These are phyloP conservation scores for Polymixis flavicincta DNA, from an alignment of 2,888 invertebrate species.

Conservation along the genomic window DNA sequence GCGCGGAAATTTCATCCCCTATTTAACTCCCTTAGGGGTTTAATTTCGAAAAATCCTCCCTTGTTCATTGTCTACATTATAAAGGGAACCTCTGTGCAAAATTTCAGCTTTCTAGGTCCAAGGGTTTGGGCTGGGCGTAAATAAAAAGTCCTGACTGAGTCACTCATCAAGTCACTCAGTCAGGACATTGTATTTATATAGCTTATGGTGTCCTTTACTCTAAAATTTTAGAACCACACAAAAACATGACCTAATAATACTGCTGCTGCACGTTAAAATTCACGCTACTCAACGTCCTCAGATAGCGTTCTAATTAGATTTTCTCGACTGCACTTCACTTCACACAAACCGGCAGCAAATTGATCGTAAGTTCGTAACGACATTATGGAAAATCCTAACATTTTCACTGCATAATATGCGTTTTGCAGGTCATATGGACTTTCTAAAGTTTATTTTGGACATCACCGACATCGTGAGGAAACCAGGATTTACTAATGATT, in stretches of 20 bases:
- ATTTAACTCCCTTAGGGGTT: no score
- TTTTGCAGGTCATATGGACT: neutral
- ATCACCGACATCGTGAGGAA: neutral
- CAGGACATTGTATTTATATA: no score
- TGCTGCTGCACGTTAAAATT: constrained; percentile 1
- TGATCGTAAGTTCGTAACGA: neutral
- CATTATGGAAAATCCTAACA: neutral
- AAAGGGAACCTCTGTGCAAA: no score
- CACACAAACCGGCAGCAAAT: neutral
- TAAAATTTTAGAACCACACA: neutral
- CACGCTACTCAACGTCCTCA: neutral
- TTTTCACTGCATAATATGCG: neutral
- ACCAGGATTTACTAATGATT: neutral
- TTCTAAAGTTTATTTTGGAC: neutral
- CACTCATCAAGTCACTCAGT: no score
- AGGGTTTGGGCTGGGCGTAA: no score
- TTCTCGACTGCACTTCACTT: neutral
- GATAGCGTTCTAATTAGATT: constrained; percentile 1
- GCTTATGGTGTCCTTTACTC: neutral
- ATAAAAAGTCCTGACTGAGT: no score
- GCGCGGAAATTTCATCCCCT: no score
- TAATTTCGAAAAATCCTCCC: no score
- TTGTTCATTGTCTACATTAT: no score
- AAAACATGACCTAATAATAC: neutral
- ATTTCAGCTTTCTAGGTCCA: no score